These are phyloP conservation scores for Engystomops pustulosus DNA, from an alignment of 2,113 vertebrate genomes.

Conservation along the genomic window DNA sequence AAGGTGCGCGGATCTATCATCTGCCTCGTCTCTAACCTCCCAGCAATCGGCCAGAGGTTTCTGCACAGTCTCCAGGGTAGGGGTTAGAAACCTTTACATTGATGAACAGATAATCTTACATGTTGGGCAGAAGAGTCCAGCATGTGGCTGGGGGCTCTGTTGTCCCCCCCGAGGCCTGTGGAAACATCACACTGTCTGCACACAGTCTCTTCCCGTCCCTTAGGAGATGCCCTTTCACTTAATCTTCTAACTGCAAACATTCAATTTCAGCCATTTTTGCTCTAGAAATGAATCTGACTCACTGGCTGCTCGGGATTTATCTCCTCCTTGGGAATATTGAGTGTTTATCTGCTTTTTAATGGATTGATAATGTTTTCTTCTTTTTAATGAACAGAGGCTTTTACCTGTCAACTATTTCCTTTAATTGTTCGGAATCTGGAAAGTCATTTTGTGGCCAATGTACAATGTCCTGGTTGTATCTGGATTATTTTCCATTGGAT, in stretches of 20 bases:
- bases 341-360: constrained; percentile 53
- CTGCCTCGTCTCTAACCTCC: constrained; percentile 49
- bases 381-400: constrained; percentile 33
- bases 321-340: constrained; percentile 57
- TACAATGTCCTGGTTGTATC: background rate
- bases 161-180: background rate
- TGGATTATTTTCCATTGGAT: background rate
- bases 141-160: constrained; percentile 57
- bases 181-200: constrained; percentile 57
- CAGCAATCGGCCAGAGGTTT: constrained; percentile 51
- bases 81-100: constrained; percentile 58
- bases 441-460: background rate
- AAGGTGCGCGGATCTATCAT: constrained; percentile 54
- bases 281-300: constrained; percentile 59
- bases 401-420: constrained; percentile 47
- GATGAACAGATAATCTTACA: constrained; percentile 60
- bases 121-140: constrained; percentile 59
- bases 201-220: constrained; percentile 44
- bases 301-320: constrained; percentile 45
- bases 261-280: constrained; percentile 50
- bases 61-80: constrained; percentile 37
- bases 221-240: constrained; percentile 56
- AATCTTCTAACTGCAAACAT: constrained; percentile 57
- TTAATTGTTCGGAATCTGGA: constrained; percentile 21
- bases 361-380: constrained; percentile 53